These are phyloP conservation scores for Miichthys miiuy DNA, from an alignment of 2,797 vertebrate genomes.

Conservation along the genomic window DNA sequence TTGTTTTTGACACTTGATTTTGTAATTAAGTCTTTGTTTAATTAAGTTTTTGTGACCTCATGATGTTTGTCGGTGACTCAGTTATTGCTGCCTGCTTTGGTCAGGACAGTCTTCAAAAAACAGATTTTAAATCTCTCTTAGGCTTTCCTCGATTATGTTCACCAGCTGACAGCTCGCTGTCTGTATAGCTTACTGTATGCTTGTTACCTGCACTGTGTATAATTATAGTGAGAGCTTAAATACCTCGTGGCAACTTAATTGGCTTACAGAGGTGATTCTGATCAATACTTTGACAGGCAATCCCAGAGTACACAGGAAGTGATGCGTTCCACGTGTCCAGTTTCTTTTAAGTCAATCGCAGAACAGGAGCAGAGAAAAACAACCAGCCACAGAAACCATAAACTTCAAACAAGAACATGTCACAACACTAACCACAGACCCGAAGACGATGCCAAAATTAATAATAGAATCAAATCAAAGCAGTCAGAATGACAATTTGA, in stretches of 20 bases:
- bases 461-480: constrained; percentile 29
- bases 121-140: too few relatives aligned
- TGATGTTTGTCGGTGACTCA: not conserved
- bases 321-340: not conserved
- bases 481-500: constrained; percentile 21
- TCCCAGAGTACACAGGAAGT: not conserved
- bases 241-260: not conserved
- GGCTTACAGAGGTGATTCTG: not conserved
- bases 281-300: not conserved
- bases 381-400: not conserved
- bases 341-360: not conserved
- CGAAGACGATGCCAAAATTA: constrained; percentile 24
- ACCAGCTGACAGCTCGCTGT: too few relatives aligned
- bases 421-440: not conserved
- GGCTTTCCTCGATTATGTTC: too few relatives aligned
- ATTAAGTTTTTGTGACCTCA: too few relatives aligned
- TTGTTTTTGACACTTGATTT: too few relatives aligned
- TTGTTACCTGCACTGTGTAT: not conserved
- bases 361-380: not conserved
- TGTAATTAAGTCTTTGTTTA: too few relatives aligned
- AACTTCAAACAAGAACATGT: constrained; percentile 4
- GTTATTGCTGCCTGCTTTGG: not conserved
- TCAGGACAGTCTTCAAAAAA: not conserved
- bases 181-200: not conserved
- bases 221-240: not conserved